Conservation (phyloP, 2,797 vertebrate genomes). For the Phrynocephalus vlangalii region DNA sequence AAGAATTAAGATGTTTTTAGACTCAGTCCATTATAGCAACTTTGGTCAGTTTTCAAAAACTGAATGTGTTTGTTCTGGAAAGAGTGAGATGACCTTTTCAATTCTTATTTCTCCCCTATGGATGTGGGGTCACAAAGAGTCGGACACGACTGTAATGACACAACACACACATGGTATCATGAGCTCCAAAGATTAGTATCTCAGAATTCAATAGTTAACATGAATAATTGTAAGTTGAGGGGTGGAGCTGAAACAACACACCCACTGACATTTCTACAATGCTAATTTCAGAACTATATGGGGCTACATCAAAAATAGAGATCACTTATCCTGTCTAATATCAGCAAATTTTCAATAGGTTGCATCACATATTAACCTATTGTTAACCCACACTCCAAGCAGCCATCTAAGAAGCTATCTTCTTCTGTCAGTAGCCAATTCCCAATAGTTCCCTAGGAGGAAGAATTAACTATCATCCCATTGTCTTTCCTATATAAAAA, state of each 20-base stretch:
- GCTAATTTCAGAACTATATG: neutral
- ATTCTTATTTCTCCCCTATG: neutral
- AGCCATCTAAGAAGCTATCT: neutral
- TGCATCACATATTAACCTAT: neutral
- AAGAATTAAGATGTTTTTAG: too few relatives aligned
- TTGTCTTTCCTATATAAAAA: neutral
- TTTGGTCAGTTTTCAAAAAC: neutral
- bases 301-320: neutral
- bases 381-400: neutral
- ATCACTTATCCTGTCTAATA: neutral
- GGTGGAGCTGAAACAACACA: neutral
- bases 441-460: neutral
- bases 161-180: too few relatives aligned
- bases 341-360: too few relatives aligned
- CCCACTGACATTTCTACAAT: neutral
- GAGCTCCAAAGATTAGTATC: neutral
- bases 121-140: too few relatives aligned
- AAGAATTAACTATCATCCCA: too few relatives aligned
- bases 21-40: neutral
- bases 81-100: neutral
- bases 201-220: neutral
- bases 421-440: neutral
- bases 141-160: too few relatives aligned
- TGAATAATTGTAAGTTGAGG: neutral
- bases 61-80: too few relatives aligned